Evolutionary conservation across 1,140 invertebrate species (phyloP).

Genomic region (Drosophila prosaltans): DNA sequence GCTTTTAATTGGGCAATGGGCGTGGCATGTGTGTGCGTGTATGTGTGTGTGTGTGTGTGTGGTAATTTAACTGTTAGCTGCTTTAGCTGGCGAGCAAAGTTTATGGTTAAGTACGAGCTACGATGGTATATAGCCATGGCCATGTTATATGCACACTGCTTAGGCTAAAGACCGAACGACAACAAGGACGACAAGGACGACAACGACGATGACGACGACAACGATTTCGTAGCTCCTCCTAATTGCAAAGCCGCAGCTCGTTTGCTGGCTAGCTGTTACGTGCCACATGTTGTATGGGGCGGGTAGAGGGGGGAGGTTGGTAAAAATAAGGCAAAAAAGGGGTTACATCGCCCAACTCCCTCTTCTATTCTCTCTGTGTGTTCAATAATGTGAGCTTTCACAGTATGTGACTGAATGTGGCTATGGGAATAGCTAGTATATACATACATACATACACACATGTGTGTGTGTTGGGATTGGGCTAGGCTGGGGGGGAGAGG

Average conservation of each 20-base stretch:
- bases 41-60: conserved; percentile 37
- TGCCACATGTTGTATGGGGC: conserved; percentile 60
- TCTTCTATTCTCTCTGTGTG: conserved; percentile 52
- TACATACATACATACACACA: background rate
- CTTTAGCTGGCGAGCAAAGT: conserved; percentile 68
- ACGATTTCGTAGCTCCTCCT: conserved; percentile 74
- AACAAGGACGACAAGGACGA: conserved; percentile 17
- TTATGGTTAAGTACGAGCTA: conserved; percentile 74
- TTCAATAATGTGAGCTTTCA: conserved; percentile 58
- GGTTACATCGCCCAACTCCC: conserved; percentile 9
- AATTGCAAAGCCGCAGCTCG: conserved; percentile 74
- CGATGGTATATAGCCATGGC: conserved; percentile 59
- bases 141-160: conserved; percentile 38
- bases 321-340: conserved; percentile 14
- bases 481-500: background rate
- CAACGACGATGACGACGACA: conserved; percentile 32
- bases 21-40: conserved; percentile 42
- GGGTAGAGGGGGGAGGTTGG: too few species aligned
- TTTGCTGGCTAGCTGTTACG: conserved; percentile 27
- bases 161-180: conserved; percentile 48
- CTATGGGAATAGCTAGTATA: background rate
- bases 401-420: conserved; percentile 10
- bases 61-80: conserved; percentile 79
- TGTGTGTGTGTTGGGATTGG: background rate
- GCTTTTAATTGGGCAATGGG: conserved; percentile 68